Evolutionary conservation across 1,140 invertebrate species (phyloP).

Genomic region (Pomacea maculata): DNA sequence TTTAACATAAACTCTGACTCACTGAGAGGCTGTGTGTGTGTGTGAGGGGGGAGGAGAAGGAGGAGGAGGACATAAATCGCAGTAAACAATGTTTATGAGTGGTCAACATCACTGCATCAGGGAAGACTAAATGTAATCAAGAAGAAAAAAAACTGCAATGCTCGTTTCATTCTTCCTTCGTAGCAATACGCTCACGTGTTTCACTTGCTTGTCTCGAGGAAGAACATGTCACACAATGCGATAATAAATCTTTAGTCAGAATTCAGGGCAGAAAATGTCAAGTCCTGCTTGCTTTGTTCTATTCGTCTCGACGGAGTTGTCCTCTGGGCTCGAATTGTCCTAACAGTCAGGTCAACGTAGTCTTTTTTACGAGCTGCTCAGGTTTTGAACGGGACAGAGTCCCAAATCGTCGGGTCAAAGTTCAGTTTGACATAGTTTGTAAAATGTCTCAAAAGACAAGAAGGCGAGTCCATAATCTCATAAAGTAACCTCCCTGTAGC

Average conservation of each 20-base stretch:
- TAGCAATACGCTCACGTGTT: no score
- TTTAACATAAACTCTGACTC: not conserved
- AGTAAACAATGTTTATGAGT: not conserved
- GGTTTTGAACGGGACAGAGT: not conserved
- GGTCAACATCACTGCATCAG: not conserved
- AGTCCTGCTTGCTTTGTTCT: not conserved
- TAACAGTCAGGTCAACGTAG: not conserved
- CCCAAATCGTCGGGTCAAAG: not conserved
- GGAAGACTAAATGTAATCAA: not conserved
- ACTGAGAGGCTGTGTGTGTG: not conserved
- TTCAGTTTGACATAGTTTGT: conserved; percentile 17
- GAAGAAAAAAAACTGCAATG: not conserved
- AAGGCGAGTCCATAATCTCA: conserved; percentile 11
- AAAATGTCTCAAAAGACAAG: conserved; percentile 6
- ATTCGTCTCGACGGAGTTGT: not conserved
- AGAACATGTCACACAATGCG: not conserved
- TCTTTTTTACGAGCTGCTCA: not conserved
- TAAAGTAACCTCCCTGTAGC: conserved; percentile 15
- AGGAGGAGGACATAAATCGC: not conserved
- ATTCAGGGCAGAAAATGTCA: not conserved
- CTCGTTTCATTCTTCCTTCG: no score
- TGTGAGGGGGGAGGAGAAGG: not conserved
- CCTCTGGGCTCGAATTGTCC: no score
- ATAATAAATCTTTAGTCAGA: not conserved
- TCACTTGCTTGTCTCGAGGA: no score